Percentiles rank a stretch among this genome's conserved stretches.
These are phyloP conservation scores for Theonella swinhoei DNA, from an alignment of 37 sponge, comb jelly and placozoan species.

Conservation along the genomic window DNA sequence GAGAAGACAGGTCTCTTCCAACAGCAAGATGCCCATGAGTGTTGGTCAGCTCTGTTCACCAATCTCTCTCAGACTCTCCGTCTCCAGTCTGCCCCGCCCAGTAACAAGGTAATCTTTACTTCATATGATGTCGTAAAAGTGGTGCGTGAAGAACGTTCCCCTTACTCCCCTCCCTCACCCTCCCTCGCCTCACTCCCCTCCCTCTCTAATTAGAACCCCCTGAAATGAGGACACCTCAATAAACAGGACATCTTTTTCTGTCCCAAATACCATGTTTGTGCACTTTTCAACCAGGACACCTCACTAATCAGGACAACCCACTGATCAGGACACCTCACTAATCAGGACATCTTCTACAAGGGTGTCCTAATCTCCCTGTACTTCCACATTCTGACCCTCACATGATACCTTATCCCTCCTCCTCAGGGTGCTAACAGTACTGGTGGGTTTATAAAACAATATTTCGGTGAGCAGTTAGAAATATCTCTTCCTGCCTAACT, in stretches of 20 bases:
- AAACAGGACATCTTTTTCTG: no score
- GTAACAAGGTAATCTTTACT: background rate
- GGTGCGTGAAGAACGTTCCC: background rate
- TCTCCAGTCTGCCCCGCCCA: background rate
- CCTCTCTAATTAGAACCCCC: no score
- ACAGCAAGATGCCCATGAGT: constrained; percentile 99
- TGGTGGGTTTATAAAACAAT: constrained; percentile 85
- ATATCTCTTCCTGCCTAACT: background rate
- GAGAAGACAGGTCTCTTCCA: constrained; percentile 77
- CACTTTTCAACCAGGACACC: no score
- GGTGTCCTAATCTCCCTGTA: no score
- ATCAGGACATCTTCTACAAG: background rate
- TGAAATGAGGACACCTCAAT: background rate
- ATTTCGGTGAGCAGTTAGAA: constrained; percentile 51
- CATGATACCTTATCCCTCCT: background rate
- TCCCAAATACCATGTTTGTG: no score
- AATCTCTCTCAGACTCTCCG: constrained; percentile 37
- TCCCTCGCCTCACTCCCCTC: no score
- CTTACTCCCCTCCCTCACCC: no score
- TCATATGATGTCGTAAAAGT: background rate
- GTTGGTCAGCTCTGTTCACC: constrained; percentile 79
- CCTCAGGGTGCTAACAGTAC: constrained; percentile 6
- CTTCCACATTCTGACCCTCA: no score
- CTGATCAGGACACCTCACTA: no score
- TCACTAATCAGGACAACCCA: no score